Conservation (phyloP, 2,888 invertebrate genomes). For the Pterostichus niger region DNA sequence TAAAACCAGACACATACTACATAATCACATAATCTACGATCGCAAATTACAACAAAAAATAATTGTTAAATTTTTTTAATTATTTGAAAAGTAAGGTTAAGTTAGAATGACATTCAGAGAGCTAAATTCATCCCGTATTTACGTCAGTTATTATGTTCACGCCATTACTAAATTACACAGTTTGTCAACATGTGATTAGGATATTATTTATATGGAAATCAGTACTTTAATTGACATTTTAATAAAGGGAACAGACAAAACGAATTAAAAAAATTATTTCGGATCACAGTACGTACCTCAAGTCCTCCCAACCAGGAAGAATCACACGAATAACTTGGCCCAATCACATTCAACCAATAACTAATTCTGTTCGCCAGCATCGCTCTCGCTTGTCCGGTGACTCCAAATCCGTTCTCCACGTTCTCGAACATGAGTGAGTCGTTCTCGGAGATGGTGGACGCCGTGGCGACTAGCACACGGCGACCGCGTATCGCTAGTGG, state of each 20-base stretch:
- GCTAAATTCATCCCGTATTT: neutral
- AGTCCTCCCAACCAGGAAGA: constrained; percentile 40
- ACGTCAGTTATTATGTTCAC: neutral
- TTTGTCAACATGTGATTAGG: too few species aligned
- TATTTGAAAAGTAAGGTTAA: too few species aligned
- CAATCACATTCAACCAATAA: constrained; percentile 90
- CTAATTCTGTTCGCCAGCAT: constrained; percentile 97
- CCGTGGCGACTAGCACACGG: constrained; percentile 76
- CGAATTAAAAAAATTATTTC: neutral
- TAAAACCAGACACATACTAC: too few species aligned
- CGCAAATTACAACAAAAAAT: too few species aligned
- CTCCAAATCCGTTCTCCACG: constrained; percentile 81
- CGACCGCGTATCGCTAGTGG: constrained; percentile 76
- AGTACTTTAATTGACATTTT: neutral
- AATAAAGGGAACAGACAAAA: neutral
- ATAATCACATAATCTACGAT: too few species aligned
- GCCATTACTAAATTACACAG: too few species aligned
- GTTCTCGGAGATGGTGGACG: constrained; percentile 77
- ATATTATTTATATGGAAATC: too few species aligned
- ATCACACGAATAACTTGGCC: constrained; percentile 59
- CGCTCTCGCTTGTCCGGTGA: constrained; percentile 90
- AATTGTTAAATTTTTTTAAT: too few species aligned
- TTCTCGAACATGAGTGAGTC: constrained; percentile 79
- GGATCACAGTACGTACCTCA: neutral
- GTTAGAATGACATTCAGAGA: too few species aligned